These are phyloP conservation scores for Trichogramma pretiosum DNA, from an alignment of 1,140 invertebrate genomes.

Conservation along the genomic window DNA sequence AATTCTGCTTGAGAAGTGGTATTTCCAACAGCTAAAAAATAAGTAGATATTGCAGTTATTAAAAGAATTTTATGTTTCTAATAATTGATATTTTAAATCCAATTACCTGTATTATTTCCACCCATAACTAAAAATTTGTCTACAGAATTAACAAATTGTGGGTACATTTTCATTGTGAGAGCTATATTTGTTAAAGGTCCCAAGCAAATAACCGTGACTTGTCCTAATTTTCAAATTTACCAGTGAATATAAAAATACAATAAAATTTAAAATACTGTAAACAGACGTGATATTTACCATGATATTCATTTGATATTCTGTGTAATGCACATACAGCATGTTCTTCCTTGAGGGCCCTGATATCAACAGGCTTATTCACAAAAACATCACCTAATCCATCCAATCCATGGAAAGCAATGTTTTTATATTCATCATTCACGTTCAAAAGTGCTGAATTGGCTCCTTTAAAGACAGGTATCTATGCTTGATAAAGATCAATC, in stretches of 20 bases:
- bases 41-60: conserved; percentile 6
- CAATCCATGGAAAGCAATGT: conserved; percentile 45
- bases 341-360: conserved; percentile 32
- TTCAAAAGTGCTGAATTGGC: conserved; percentile 46
- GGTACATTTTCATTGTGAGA: conserved; percentile 58
- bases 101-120: conserved; percentile 59
- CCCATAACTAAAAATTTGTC: conserved; percentile 67
- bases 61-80: background rate
- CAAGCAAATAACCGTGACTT: conserved; percentile 55
- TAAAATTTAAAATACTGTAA: no score
- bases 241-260: conserved; percentile 17
- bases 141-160: conserved; percentile 51
- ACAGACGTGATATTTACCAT: conserved; percentile 26
- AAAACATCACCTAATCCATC: conserved; percentile 61
- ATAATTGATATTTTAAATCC: background rate
- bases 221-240: conserved; percentile 27
- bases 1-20: conserved; percentile 63
- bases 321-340: conserved; percentile 46
- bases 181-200: conserved; percentile 73
- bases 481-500: no score
- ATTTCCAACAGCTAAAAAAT: conserved; percentile 55
- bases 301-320: conserved; percentile 42
- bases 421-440: conserved; percentile 22
- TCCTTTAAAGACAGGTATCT: conserved; percentile 61
- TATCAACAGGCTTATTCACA: conserved; percentile 30